A percentile compares a stretch with the other conserved stretches of the same genome.
Conservation (phyloP, 2,113 vertebrate species). For the human (Homo sapiens) region DNA sequence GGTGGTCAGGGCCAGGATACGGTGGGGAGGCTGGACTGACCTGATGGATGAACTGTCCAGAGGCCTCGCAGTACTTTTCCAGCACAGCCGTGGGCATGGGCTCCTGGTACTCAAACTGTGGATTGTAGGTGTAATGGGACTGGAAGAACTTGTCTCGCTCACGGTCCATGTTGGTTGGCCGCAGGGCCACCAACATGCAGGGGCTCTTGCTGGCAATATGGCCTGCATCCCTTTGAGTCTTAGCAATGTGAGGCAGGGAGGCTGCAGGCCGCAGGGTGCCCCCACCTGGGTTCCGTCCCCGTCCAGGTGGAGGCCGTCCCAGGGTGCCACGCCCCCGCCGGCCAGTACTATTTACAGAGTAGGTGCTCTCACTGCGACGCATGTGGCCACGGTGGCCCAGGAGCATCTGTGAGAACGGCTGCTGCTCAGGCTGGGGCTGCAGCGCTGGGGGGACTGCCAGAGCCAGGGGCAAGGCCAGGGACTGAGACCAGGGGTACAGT, state of each 20-base stretch:
- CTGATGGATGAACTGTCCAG: conserved; percentile 94
- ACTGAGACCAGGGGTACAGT: conserved; percentile 68
- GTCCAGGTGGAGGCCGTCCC: conserved; percentile 58
- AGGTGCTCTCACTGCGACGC: conserved; percentile 67
- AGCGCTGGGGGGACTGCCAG: conserved; percentile 60
- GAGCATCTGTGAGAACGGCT: conserved; percentile 58
- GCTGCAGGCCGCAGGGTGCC: conserved; percentile 86
- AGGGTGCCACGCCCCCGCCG: conserved; percentile 10
- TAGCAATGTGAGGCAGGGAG: conserved; percentile 93
- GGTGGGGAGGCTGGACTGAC: conserved; percentile 79
- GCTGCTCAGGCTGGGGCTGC: not conserved
- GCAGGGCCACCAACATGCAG: conserved; percentile 93
- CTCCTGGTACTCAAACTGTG: conserved; percentile 94
- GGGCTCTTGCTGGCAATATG: conserved; percentile 81
- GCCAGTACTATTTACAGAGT: conserved; percentile 77
- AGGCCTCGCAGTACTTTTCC: conserved; percentile 93
- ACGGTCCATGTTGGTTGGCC: conserved; percentile 91
- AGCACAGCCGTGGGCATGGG: conserved; percentile 89
- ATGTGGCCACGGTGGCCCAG: conserved; percentile 65
- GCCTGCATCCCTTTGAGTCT: conserved; percentile 59
- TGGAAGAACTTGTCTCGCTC: conserved; percentile 93
- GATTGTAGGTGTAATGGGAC: conserved; percentile 91
- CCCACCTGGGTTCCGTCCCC: conserved; percentile 84
- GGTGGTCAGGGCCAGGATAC: not conserved
- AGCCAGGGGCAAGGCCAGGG: conserved; percentile 58